Conservation (phyloP, 2,888 invertebrate genomes). For the Apamea epomidion region DNA sequence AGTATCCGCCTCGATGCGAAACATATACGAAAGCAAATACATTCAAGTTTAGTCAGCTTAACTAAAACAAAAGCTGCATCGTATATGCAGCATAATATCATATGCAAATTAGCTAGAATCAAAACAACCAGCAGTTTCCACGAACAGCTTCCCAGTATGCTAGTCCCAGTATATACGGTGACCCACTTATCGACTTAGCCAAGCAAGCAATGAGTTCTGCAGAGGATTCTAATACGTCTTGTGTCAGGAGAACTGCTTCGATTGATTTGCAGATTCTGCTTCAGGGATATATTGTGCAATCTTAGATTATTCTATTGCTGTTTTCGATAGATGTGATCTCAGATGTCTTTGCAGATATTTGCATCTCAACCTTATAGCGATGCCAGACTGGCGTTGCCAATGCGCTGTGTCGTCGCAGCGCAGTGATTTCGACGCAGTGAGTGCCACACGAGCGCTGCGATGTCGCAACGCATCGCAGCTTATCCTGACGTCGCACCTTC, state of each 20-base stretch:
- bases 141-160: conserved; percentile 7
- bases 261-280: conserved; percentile 43
- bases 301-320: conserved; percentile 7
- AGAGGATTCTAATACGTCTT: conserved; percentile 59
- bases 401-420: neutral
- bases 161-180: conserved; percentile 26
- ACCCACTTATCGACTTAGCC: conserved; percentile 49
- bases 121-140: conserved; percentile 34
- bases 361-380: neutral
- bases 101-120: conserved; percentile 16
- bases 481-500: no score
- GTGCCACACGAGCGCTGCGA: no score
- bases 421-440: neutral
- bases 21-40: conserved; percentile 1
- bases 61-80: conserved; percentile 26
- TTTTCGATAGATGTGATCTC: neutral
- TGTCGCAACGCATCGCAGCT: no score
- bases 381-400: neutral
- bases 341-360: neutral
- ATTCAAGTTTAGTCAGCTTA: neutral
- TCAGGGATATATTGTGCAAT: conserved; percentile 29
- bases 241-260: conserved; percentile 43
- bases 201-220: conserved; percentile 46
- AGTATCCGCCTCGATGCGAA: neutral
- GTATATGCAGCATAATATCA: conserved; percentile 27